Percentiles rank a stretch among this genome's conserved stretches.
Conservation (phyloP, 2,113 vertebrate genomes). For the Phycodurus eques region DNA sequence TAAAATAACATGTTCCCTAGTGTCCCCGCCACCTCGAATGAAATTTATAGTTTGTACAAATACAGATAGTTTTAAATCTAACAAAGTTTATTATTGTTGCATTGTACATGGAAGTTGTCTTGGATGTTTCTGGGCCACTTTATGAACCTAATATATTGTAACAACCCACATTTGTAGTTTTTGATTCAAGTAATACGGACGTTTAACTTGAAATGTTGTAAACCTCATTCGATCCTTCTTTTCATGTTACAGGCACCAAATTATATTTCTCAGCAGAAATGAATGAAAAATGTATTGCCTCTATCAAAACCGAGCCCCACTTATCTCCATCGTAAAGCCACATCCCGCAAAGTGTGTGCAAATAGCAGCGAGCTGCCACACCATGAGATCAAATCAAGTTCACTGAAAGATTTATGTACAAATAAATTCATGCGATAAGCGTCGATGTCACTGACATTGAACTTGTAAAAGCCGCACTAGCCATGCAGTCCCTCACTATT, state of each 20-base stretch:
- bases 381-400: slow-evolving; percentile 13
- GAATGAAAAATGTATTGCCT: background rate
- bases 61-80: too few species aligned
- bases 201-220: background rate
- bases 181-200: background rate
- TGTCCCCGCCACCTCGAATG: too few species aligned
- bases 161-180: background rate
- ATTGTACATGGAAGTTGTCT: too few species aligned
- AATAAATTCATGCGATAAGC: slow-evolving; percentile 23
- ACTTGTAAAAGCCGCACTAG: slow-evolving; percentile 21
- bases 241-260: background rate
- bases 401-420: slow-evolving; percentile 8
- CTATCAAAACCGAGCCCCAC: background rate
- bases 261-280: background rate
- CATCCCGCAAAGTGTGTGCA: background rate
- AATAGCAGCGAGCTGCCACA: slow-evolving; percentile 4
- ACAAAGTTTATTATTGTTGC: too few species aligned
- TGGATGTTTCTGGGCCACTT: too few species aligned
- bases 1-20: too few species aligned
- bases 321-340: slow-evolving; percentile 2
- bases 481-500: slow-evolving; percentile 33
- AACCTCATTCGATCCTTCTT: background rate
- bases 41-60: too few species aligned
- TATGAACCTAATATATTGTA: background rate
- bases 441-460: slow-evolving; percentile 29